Base-by-base conservation (phyloP, 2,888 invertebrate species). In the Zhengitettix transpicula region DNA sequence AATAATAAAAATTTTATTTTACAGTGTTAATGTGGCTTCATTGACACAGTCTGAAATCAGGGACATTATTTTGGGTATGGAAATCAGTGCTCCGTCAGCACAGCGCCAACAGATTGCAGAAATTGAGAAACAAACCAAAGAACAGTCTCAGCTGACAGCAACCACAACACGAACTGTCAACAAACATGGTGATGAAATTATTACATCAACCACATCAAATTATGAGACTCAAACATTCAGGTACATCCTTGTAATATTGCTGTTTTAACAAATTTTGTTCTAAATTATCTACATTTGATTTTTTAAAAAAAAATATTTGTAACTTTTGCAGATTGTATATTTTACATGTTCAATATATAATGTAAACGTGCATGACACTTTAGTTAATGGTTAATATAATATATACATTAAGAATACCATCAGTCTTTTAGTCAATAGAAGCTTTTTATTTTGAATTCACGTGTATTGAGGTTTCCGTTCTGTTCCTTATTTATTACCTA, bases 81-180 rank as follows among this genome's bases (percentile, higher is more conserved):
- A 99, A 77, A 99, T 99, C 66, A 96, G 96, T 14, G 99, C 99
- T 1, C 99, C 99, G 0, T 98, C 97, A 0, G 97, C 97, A 0
- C 99, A 99, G 71, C 81, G 99, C 54, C 99, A 99, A 72, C 99
- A 99, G 75, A 99, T 99, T 68, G 99, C 99, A 3, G 99, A 99
- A 76, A 99, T 99, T 66, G 99, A 99, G 75, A 99, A 99, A 72
- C 99, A 99, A 77, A 98, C 98, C 55, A 98, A 99, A 73, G 99
- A 99, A 71, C 98, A 99, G 75, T 89, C 89, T 17, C 98, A 99
- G 73, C 79, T 99, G 53, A 99, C 99, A 0, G 98, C 99, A 0
- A 99, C 98, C 2, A 99, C 99, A 0, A 99, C 99, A 0, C 78
- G 95, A 63, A 99, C 99, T 0, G 98, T 98, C 57, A 99, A 98